A percentile compares a stretch with the other conserved stretches of the same genome.
Conservation (phyloP, 35 echinoderm and acorn worm genomes). For the Patiria miniata region DNA sequence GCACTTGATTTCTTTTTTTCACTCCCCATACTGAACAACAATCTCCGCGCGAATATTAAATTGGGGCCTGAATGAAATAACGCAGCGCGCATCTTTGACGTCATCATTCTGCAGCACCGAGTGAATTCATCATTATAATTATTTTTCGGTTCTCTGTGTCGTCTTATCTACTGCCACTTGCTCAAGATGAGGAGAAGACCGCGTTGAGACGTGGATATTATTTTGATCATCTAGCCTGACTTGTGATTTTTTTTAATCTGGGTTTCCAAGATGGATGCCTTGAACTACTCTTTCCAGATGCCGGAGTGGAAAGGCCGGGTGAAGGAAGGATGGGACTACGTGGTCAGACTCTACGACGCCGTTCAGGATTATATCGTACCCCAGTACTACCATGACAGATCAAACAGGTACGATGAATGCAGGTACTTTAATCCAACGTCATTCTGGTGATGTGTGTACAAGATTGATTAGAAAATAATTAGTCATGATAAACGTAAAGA, state of each 20-base stretch:
- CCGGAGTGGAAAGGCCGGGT: constrained; percentile 79
- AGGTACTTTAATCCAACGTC: background rate
- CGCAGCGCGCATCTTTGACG: background rate
- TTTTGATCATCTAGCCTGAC: background rate
- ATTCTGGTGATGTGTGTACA: background rate
- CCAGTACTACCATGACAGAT: constrained; percentile 87
- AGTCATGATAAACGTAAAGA: too few species aligned
- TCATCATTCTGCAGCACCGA: background rate
- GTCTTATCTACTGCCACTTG: background rate
- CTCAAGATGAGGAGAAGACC: too few species aligned
- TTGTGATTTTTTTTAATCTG: background rate
- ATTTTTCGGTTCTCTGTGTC: background rate
- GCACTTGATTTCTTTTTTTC: too few species aligned
- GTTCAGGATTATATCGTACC: constrained; percentile 89
- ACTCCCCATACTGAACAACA: too few species aligned
- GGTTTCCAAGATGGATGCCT: constrained; percentile 49
- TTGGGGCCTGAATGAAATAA: background rate
- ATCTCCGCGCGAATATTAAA: constrained; percentile 10
- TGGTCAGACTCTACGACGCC: constrained; percentile 60
- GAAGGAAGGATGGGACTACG: constrained; percentile 61
- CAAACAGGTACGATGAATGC: constrained; percentile 47
- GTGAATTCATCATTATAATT: background rate
- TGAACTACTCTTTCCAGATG: constrained; percentile 69
- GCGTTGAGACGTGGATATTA: background rate
- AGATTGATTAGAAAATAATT: too few species aligned